phyloP scores from a whole-genome alignment of 2,797 vertebrate genomes.

The Leucoraja ocellata region DNA sequence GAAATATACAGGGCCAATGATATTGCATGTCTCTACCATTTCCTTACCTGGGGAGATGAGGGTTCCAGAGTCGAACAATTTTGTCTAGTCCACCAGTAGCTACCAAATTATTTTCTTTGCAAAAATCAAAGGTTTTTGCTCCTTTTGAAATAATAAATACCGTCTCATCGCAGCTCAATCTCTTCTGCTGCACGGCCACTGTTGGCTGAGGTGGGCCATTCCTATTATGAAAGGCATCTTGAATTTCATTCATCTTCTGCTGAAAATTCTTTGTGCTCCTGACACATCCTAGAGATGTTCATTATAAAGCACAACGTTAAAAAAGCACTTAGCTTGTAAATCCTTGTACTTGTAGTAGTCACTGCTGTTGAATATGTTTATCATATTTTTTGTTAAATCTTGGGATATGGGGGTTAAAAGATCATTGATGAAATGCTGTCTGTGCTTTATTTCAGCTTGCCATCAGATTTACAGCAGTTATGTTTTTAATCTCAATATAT shows the following conservation, averaged over 20 bases:
- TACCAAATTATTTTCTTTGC: slow-evolving; percentile 43
- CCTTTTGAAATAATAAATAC: slow-evolving; percentile 46
- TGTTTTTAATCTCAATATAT: no score
- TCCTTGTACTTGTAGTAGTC: neutral
- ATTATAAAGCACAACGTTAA: neutral
- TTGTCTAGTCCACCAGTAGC: slow-evolving; percentile 47
- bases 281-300: slow-evolving; percentile 42
- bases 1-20: neutral
- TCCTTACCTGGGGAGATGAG: slow-evolving; percentile 45
- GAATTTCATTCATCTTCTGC: slow-evolving; percentile 43
- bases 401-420: no score
- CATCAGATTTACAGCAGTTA: no score
- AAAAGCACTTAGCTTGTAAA: neutral
- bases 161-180: slow-evolving; percentile 45
- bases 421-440: no score
- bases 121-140: slow-evolving; percentile 47
- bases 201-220: slow-evolving; percentile 33
- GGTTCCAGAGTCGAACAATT: slow-evolving; percentile 47
- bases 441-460: no score
- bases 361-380: neutral
- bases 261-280: slow-evolving; percentile 44
- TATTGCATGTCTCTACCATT: neutral
- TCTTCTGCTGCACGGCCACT: slow-evolving; percentile 37
- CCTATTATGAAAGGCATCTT: slow-evolving; percentile 41
- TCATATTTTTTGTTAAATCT: neutral